phyloP scores from a whole-genome alignment of 2,113 vertebrate species.

The Cavia aperea region DNA sequence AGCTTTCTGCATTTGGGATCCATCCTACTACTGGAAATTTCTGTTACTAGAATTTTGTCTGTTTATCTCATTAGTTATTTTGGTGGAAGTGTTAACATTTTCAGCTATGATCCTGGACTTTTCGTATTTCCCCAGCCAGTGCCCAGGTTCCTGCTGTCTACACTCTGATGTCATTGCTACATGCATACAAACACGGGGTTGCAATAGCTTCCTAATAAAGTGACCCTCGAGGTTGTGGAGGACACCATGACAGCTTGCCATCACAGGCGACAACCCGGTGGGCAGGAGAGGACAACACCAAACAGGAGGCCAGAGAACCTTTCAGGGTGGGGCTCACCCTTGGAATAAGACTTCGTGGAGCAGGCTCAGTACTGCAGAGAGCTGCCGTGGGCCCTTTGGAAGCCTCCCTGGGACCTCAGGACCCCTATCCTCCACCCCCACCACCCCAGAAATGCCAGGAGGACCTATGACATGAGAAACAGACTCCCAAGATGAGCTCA shows the following conservation, averaged over 20 bases:
- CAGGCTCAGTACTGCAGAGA: background rate
- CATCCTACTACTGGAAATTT: background rate
- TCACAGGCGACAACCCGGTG: background rate
- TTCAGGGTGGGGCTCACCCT: background rate
- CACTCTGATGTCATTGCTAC: background rate
- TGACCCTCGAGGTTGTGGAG: background rate
- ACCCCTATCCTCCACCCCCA: background rate
- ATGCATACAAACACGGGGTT: background rate
- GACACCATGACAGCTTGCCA: background rate
- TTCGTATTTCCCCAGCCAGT: background rate
- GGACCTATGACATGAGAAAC: background rate
- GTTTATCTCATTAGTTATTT: background rate
- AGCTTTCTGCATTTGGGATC: background rate
- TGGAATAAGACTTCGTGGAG: background rate
- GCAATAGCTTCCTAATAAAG: background rate
- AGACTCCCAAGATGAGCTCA: too few relatives aligned
- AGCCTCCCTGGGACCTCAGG: background rate
- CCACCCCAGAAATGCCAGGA: background rate
- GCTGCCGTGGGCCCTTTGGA: background rate
- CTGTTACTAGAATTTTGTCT: background rate
- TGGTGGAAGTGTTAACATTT: background rate
- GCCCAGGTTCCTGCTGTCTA: background rate
- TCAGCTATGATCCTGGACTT: background rate
- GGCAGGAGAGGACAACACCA: background rate
- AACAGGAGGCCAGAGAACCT: background rate